These are phyloP conservation scores for Ochropleura leucogaster DNA, from an alignment of 2,888 invertebrate species.

Conservation along the genomic window DNA sequence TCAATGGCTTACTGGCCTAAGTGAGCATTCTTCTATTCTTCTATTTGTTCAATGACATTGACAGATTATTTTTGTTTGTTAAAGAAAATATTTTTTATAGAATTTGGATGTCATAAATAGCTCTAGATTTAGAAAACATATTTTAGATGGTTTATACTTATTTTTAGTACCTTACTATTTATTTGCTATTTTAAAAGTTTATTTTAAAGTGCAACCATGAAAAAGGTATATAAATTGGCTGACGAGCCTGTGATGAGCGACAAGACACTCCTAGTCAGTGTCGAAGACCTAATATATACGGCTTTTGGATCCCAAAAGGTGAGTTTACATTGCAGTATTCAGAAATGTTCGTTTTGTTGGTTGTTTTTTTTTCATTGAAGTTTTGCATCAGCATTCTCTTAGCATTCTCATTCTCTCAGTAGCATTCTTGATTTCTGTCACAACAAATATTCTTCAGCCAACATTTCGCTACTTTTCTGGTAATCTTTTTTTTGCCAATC, in stretches of 20 bases:
- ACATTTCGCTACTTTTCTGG: too few relatives aligned
- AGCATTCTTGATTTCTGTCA: background rate
- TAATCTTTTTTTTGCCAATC: too few relatives aligned
- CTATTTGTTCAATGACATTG: background rate
- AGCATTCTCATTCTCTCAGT: background rate
- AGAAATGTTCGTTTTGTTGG: background rate
- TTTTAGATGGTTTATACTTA: background rate
- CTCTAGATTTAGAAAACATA: background rate
- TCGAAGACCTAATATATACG: background rate
- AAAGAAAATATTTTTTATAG: background rate
- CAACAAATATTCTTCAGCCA: too few relatives aligned
- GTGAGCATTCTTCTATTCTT: too few relatives aligned
- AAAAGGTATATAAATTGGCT: background rate
- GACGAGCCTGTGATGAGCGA: background rate
- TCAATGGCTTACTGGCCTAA: background rate
- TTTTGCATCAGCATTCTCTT: background rate
- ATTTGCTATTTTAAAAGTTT: background rate
- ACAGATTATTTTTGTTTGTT: background rate
- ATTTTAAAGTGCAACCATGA: background rate
- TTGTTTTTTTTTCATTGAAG: background rate
- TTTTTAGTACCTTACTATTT: background rate
- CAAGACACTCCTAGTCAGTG: background rate
- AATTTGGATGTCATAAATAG: background rate
- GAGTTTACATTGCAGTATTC: background rate
- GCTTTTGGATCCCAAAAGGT: background rate